Base-by-base conservation (phyloP, 2,888 invertebrate species). In the Phalera bucephala region DNA sequence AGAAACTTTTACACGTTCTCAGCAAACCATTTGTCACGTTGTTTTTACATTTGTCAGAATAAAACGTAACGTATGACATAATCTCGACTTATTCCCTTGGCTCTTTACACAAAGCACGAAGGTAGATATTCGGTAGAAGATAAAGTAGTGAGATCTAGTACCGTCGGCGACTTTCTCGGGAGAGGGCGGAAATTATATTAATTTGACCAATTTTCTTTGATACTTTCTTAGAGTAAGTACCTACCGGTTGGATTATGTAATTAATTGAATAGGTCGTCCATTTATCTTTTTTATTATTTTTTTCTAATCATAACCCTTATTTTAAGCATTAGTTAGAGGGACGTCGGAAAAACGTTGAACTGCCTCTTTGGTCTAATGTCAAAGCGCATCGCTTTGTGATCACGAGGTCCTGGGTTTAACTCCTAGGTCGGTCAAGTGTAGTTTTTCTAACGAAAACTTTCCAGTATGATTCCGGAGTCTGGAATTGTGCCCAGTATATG, bases 21-120 rank as follows among this genome's bases (percentile, higher is more conserved):
- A 27, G 31, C 21, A 23, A 41, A 31, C 47, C 43, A 51, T 64
- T 59, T 53, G 43, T 56, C 54, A 64, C 60, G 48, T 55, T 55
- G 52, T 63, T 66, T 65, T 51, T 50, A 57, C 52, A 60, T 65
- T 64, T 64, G 52, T 62, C 62, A 56, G 51, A 49, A 45, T 46
- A 44, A 7, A 51, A 49, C 41, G 36, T 47, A 49, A 59, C 45
- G 37, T 61, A 58, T 52, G 61, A 58, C 54, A 63, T 57, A 63
- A 64, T 59, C 49, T 47, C 44, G 40, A 48, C 52, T 46, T 64
- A 61, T 63, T 63, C 58, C 59, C 61, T 20, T 25, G 59, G 41
- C 46, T 57, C 50, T 42, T 33, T 25, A 43, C 37, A 59, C 45
- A 59, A 55, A 55, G 51, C 55, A 53, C 22, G 49, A 61, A 45